Conservation (phyloP, 2,888 invertebrate genomes). For the Raillietiella orientalis region DNA sequence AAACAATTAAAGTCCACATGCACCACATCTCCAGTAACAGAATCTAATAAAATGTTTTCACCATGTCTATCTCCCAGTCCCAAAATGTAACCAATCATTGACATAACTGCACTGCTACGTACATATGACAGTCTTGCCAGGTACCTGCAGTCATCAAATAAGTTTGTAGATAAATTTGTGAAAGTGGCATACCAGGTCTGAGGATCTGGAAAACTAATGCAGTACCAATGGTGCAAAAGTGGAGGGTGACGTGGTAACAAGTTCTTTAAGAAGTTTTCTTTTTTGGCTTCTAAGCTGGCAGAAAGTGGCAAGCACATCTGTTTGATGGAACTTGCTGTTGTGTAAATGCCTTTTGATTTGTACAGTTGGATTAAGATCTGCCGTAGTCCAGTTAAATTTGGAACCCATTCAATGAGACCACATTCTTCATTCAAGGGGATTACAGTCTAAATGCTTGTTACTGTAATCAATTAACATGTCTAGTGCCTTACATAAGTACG, state of each 20-base stretch:
- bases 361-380: conserved; percentile 31
- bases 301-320: too few species aligned
- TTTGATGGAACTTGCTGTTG: too few species aligned
- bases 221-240: conserved; percentile 73
- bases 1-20: conserved; percentile 96
- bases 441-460: conserved; percentile 25
- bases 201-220: conserved; percentile 55
- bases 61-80: conserved; percentile 89
- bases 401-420: conserved; percentile 86
- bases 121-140: conserved; percentile 64
- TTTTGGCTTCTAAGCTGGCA: conserved; percentile 23
- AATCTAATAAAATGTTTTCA: conserved; percentile 72
- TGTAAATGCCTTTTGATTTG: conserved; percentile 28
- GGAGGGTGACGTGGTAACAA: conserved; percentile 39
- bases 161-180: not conserved
- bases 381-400: conserved; percentile 42
- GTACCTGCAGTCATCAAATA: conserved; percentile 25
- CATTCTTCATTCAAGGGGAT: conserved; percentile 79
- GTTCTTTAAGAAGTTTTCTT: conserved; percentile 25
- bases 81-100: conserved; percentile 74
- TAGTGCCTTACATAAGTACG: conserved; percentile 29
- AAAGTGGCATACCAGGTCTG: conserved; percentile 44
- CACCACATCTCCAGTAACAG: conserved; percentile 63
- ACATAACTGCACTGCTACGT: conserved; percentile 84
- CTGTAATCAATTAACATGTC: not conserved